Evolutionary conservation across 2,888 invertebrate species (phyloP), one percentile per base, ranked within the genome.

Genomic region (Azorinus chamasolen): DNA sequence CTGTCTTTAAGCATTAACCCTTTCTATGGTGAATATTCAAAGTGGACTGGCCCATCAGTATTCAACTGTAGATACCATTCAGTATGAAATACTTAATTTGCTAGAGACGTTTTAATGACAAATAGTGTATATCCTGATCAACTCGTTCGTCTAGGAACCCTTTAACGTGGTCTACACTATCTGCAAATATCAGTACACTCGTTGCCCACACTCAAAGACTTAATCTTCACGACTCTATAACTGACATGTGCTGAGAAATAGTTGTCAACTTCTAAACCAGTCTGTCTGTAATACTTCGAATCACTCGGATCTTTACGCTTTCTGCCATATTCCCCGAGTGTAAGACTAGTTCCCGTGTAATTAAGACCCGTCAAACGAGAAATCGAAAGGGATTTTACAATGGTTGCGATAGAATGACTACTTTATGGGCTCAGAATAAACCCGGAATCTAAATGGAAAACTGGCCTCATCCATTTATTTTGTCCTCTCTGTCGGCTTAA

Each of bases 351-450:
- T 24, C 22, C 27, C 27, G 53, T n/a, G 54, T 70, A 70, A 71
- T 71, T 64, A 71, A 46, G 58, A 51, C 48, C 59, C 50, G 24
- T 58, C 32, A 64, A 71, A 64, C 64, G 55, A 53, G 58, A 71
- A 71, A 45, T 53, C 58, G 41, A 62, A 71, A 71, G 64, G 64
- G 57, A 71, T 64, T 71, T 71, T 32, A 58, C 64, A 64, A 54
- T 71, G 64, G 64, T 58, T 39, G 71, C 5, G 51, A 51, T 64
- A 51, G 64, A 58, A 64, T 71, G 71, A 58, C 71, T 71, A 39
- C 50, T 71, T 71, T 71, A 71, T 71, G 53, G 51, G 64, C 53
- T 64, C 43, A 51, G 71, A 71, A 71, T 71, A 64, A 71, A 59
- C 64, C 53, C 51, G 45, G 59, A 46, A 64, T 64, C 62, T 53